These are phyloP conservation scores for Machimus atricapillus DNA, from an alignment of 2,888 invertebrate species.

Conservation along the genomic window DNA sequence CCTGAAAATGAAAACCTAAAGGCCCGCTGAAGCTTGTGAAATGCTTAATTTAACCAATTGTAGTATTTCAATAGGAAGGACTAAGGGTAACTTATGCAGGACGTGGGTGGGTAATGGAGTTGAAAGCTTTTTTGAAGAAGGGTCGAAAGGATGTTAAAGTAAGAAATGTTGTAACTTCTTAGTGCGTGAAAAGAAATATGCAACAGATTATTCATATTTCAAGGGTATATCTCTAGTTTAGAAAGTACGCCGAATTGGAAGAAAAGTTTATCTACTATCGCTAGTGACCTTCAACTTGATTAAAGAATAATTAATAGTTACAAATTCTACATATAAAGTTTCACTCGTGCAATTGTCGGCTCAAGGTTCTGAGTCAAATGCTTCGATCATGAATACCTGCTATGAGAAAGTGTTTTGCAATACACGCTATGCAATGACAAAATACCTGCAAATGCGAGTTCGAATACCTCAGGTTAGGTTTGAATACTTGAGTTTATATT, in stretches of 20 bases:
- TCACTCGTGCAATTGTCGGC: background rate
- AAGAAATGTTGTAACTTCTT: background rate
- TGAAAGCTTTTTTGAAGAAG: background rate
- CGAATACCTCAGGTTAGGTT: too few species aligned
- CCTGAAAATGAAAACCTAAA: background rate
- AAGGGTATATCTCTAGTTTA: background rate
- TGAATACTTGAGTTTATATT: too few species aligned
- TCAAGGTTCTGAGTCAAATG: background rate
- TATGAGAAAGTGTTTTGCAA: background rate
- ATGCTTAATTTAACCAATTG: constrained; percentile 33
- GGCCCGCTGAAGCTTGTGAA: background rate
- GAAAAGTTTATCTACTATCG: too few species aligned
- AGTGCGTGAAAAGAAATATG: background rate
- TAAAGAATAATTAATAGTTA: too few species aligned
- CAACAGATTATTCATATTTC: background rate
- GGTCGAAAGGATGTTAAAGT: background rate
- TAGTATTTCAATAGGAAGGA: background rate
- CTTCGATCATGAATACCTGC: background rate
- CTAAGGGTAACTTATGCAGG: background rate
- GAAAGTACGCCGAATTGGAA: too few species aligned
- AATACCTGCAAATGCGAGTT: background rate
- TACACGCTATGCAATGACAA: background rate
- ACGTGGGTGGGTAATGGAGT: background rate
- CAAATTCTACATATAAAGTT: too few species aligned
- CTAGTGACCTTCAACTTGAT: too few species aligned